Evolutionary conservation across 2,888 invertebrate species (phyloP).

Genomic region (Microplitis deprimator): DNA sequence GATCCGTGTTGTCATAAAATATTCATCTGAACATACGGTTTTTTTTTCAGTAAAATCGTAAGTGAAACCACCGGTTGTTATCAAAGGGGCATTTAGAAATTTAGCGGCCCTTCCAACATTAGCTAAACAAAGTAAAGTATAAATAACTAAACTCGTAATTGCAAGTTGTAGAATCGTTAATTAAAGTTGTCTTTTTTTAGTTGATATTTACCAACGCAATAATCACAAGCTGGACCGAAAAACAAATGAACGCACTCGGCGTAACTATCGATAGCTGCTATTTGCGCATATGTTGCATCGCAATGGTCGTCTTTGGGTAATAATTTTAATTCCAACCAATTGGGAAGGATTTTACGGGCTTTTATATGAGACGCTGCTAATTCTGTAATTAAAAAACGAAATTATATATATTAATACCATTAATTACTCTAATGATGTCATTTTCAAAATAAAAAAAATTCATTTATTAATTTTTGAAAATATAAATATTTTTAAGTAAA

Average conservation of each 20-base stretch:
- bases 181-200: not conserved
- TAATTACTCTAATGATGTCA: too few relatives aligned
- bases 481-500: too few relatives aligned
- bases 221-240: constrained; percentile 87
- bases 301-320: constrained; percentile 81
- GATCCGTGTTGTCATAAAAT: constrained; percentile 83
- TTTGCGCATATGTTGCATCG: constrained; percentile 81
- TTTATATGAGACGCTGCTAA: constrained; percentile 76
- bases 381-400: constrained; percentile 67
- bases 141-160: not conserved
- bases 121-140: constrained; percentile 73
- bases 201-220: constrained; percentile 77
- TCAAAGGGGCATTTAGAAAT: constrained; percentile 82
- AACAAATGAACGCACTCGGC: constrained; percentile 83
- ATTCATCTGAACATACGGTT: constrained; percentile 80
- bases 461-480: too few relatives aligned
- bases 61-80: constrained; percentile 87
- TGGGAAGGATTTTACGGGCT: constrained; percentile 74
- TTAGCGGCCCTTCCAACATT: constrained; percentile 85
- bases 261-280: constrained; percentile 81
- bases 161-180: not conserved
- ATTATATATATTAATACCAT: not conserved
- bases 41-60: constrained; percentile 84
- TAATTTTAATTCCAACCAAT: constrained; percentile 76
- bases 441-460: too few relatives aligned